Evolutionary conservation across 2,888 invertebrate genomes (phyloP), one percentile per base, ranked within the genome.

Genomic region (Acanthoscelides obtectus): DNA sequence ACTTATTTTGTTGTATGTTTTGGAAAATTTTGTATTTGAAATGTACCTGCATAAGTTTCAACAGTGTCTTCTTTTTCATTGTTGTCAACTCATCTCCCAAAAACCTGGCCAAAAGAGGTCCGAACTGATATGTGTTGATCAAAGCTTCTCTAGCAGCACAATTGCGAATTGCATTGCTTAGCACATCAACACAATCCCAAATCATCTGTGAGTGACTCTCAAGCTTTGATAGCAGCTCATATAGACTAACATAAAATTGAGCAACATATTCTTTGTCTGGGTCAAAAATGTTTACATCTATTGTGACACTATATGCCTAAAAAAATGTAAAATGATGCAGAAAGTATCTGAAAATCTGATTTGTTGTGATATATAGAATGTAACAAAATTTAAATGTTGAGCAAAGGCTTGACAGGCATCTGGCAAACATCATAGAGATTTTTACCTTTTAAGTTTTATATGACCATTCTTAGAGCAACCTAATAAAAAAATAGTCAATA

Each of bases 101-200:
- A 27, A 92, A 80, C 75, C 89, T 85, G 0, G 91, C 87, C 67
- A 93, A 81, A 72, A 90, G 88, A 22, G 92, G 92, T 81, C 91
- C 86, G 82, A 92, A 93, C 80, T 92, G 91, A 80, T 91, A 93
- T 0, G 90, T 92, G 78, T 92, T 90, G 27, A 91, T 90, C 0
- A 93, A 85, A 0, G 90, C 89, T 79, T 89, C 86, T 75, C 90
- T 86, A 0, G 92, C 90, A 68, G 87, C 87, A 0, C 89, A 85
- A 80, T 92, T 92, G 73, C 88, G 88, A 75, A 90, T 89, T 2
- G 90, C 90, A 71, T 89, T 88, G 21, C 89, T 86, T 25, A 93
- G 83, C 65, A 91, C 90, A n/a, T 90, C 89, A 0, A 93, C 85
- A 3, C 90, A 90, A 20, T 88, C 88, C 92, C 92, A 92, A 64